Evolutionary conservation across 2,888 invertebrate species (phyloP).

Genomic region (Nezara viridula): DNA sequence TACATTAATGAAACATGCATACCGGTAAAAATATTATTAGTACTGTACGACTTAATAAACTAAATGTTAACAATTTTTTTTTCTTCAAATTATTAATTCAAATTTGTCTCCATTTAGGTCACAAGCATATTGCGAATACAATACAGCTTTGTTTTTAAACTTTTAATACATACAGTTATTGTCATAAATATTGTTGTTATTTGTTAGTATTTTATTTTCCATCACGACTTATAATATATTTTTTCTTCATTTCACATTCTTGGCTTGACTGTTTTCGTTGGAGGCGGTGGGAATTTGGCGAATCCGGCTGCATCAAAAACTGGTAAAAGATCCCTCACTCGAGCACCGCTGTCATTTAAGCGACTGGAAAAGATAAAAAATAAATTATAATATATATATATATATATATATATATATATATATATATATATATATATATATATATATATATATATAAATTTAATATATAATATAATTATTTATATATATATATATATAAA

Average conservation of each 20-base stretch:
- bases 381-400: neutral
- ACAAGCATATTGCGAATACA: neutral
- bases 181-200: neutral
- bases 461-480: too few species aligned
- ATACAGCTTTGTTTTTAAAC: neutral
- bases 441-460: too few species aligned
- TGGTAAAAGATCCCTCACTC: slow-evolving; percentile 81
- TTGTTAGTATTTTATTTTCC: neutral
- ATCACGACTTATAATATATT: neutral
- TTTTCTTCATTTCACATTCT: slow-evolving; percentile 45
- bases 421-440: too few species aligned
- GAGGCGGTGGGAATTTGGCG: slow-evolving; percentile 84
- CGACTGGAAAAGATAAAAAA: slow-evolving; percentile 63
- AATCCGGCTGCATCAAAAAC: slow-evolving; percentile 91
- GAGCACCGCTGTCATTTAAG: slow-evolving; percentile 72
- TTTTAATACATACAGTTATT: neutral
- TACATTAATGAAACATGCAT: slow-evolving; percentile 20
- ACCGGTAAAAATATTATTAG: neutral
- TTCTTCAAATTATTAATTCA: neutral
- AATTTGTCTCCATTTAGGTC: neutral
- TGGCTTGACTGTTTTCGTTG: slow-evolving; percentile 82
- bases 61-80: neutral
- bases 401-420: too few species aligned
- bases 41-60: neutral
- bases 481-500: too few species aligned